These are phyloP conservation scores for Takifugu flavidus DNA, from an alignment of 2,113 vertebrate species.

Conservation along the genomic window DNA sequence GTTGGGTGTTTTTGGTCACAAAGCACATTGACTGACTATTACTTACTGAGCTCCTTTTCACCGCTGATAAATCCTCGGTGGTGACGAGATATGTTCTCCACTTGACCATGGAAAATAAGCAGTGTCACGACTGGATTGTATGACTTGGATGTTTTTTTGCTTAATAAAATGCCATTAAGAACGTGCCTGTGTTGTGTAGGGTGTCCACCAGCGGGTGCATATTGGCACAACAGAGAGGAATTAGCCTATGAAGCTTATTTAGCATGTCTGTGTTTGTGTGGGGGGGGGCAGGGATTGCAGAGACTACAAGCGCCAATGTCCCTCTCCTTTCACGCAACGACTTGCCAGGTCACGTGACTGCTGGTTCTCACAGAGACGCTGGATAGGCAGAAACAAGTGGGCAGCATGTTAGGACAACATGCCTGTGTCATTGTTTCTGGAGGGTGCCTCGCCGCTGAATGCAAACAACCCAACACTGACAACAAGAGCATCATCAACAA, in stretches of 20 bases:
- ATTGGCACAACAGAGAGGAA: background rate
- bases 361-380: conserved; percentile 58
- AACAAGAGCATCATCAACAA: conserved; percentile 55
- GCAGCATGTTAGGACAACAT: conserved; percentile 60
- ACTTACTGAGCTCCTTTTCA: too few species aligned
- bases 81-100: too few species aligned
- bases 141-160: background rate
- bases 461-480: conserved; percentile 59
- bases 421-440: conserved; percentile 62
- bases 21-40: background rate
- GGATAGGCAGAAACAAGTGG: conserved; percentile 59
- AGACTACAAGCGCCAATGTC: background rate
- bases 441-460: conserved; percentile 62
- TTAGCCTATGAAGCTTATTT: conserved; percentile 33
- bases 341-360: conserved; percentile 60
- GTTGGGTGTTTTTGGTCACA: conserved; percentile 1
- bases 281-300: background rate
- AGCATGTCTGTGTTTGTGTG: conserved; percentile 28
- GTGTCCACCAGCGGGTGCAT: background rate
- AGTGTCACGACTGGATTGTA: background rate
- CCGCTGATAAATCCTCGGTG: too few species aligned
- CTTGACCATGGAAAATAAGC: too few species aligned
- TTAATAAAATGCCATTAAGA: conserved; percentile 6
- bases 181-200: conserved; percentile 27
- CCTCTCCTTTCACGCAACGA: conserved; percentile 21